These are phyloP conservation scores for Catocala nupta DNA, from an alignment of 2,888 invertebrate species.

Conservation along the genomic window DNA sequence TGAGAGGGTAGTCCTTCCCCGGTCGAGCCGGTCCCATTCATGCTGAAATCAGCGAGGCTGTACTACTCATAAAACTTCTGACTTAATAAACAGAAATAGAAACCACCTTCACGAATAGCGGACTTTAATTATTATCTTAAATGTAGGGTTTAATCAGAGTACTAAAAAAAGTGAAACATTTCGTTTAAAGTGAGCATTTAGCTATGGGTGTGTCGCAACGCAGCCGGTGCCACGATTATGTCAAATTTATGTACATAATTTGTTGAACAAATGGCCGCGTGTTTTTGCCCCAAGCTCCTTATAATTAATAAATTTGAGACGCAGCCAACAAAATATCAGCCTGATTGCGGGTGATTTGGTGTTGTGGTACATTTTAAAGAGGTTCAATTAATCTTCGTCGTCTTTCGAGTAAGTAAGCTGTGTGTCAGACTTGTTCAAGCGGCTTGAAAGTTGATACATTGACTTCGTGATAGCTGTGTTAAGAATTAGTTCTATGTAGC, in stretches of 20 bases:
- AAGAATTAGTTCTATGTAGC: too few species aligned
- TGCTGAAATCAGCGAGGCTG: too few species aligned
- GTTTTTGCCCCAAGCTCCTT: constrained; percentile 55
- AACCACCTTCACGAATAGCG: background rate
- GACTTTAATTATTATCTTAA: constrained; percentile 11
- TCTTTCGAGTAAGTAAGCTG: background rate
- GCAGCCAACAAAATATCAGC: constrained; percentile 17
- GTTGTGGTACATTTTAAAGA: background rate
- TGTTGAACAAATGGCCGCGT: constrained; percentile 55
- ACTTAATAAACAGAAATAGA: too few species aligned
- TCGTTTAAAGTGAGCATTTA: constrained; percentile 48
- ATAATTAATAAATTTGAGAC: constrained; percentile 57
- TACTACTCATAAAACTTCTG: too few species aligned
- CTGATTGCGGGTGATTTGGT: constrained; percentile 5
- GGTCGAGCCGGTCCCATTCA: too few species aligned
- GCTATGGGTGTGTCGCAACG: constrained; percentile 47
- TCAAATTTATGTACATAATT: constrained; percentile 70
- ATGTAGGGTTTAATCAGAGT: constrained; percentile 14
- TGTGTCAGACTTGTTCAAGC: background rate
- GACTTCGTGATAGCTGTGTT: too few species aligned
- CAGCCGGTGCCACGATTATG: constrained; percentile 59
- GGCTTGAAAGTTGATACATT: too few species aligned
- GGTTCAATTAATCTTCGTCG: background rate
- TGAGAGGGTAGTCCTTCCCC: too few species aligned
- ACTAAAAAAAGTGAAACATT: constrained; percentile 19